Percentiles rank a stretch among this genome's conserved stretches.
phyloP scores from a whole-genome alignment of 2,888 invertebrate species.

The Drosophila fulvimacula region DNA sequence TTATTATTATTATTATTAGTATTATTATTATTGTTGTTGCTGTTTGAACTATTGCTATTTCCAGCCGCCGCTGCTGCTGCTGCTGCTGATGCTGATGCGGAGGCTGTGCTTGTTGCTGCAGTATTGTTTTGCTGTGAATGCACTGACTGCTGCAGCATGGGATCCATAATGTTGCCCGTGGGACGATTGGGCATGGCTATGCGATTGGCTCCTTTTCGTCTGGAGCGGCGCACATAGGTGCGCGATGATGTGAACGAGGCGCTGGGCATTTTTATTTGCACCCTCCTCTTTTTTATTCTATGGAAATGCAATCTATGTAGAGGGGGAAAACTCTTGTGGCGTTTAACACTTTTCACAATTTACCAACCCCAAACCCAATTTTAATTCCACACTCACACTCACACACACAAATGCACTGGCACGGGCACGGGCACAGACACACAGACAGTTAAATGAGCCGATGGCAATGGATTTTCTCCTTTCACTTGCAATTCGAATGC shows the following conservation, averaged over 20 bases:
- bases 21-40: background rate
- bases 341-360: slow-evolving; percentile 68
- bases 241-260: slow-evolving; percentile 97
- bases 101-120: slow-evolving; percentile 40
- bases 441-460: slow-evolving; percentile 39
- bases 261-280: slow-evolving; percentile 89
- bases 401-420: slow-evolving; percentile 40
- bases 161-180: slow-evolving; percentile 87
- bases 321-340: slow-evolving; percentile 31
- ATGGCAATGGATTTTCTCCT: slow-evolving; percentile 53
- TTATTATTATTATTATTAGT: slow-evolving; percentile 13
- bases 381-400: slow-evolving; percentile 41
- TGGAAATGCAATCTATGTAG: background rate
- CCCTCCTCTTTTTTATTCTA: background rate
- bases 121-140: slow-evolving; percentile 75
- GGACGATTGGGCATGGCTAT: slow-evolving; percentile 86
- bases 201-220: slow-evolving; percentile 95
- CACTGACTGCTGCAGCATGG: slow-evolving; percentile 88
- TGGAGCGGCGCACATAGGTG: slow-evolving; percentile 95
- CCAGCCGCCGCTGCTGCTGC: slow-evolving; percentile 19
- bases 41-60: slow-evolving; percentile 16
- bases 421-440: slow-evolving; percentile 13
- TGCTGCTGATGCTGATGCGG: slow-evolving; percentile 29
- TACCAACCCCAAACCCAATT: slow-evolving; percentile 71
- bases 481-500: slow-evolving; percentile 53